A percentile compares a stretch with the other conserved stretches of the same genome.
Evolutionary conservation across 2,797 vertebrate species (phyloP).

Genomic region (Crocodylus rhombifer): DNA sequence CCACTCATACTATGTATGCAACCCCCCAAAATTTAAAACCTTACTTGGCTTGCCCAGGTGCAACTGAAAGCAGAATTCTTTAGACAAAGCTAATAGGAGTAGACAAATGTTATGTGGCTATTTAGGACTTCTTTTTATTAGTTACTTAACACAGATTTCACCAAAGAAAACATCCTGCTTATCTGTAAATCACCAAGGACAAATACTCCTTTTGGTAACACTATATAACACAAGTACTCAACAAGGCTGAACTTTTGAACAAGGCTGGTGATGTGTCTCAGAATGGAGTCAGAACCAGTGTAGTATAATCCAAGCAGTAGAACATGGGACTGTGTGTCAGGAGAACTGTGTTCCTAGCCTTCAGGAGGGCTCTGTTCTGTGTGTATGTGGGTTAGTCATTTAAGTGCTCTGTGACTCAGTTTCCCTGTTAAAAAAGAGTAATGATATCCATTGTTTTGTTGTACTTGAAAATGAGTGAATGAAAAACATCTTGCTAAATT

Average conservation of each 20-base stretch:
- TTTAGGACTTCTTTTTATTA: neutral
- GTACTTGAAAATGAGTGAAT: neutral
- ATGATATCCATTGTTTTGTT: neutral
- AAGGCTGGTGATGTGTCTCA: neutral
- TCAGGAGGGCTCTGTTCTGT: neutral
- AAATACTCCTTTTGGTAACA: too few species aligned
- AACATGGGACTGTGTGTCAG: neutral
- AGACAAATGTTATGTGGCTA: neutral
- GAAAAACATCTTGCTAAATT: neutral
- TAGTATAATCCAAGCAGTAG: neutral
- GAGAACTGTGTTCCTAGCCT: neutral
- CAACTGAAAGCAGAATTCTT: neutral
- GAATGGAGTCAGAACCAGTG: neutral
- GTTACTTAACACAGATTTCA: neutral
- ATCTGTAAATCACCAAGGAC: neutral
- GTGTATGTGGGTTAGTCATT: neutral
- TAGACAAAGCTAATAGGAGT: neutral
- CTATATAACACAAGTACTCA: neutral
- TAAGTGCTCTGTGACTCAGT: neutral
- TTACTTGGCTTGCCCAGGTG: neutral
- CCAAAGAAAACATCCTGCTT: neutral
- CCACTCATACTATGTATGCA: neutral
- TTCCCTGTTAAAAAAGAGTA: neutral
- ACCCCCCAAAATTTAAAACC: neutral
- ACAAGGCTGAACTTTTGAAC: neutral